phyloP scores from a whole-genome alignment of 2,888 invertebrate species.

The Acanthosepion lycidas region DNA sequence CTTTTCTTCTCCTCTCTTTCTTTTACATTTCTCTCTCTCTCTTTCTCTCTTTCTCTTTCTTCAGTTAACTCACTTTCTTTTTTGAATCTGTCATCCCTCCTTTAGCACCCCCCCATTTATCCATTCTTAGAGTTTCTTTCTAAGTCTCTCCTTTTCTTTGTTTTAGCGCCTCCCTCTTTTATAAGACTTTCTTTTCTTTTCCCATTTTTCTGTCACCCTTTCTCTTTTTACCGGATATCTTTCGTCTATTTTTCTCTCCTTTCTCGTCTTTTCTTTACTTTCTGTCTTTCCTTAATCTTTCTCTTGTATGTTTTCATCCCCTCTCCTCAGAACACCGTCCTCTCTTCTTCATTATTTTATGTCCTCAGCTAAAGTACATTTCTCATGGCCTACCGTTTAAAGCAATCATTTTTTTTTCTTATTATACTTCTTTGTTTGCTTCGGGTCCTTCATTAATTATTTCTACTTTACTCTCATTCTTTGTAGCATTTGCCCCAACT shows the following conservation, averaged over 20 bases:
- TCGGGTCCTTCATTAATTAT: not conserved
- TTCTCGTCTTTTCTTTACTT: too few relatives aligned
- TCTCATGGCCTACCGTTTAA: not conserved
- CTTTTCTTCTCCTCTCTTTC: not conserved
- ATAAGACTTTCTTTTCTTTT: too few relatives aligned
- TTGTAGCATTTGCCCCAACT: not conserved
- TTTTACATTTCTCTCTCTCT: not conserved
- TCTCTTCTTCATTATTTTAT: not conserved
- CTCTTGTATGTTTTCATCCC: too few relatives aligned
- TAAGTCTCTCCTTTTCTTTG: too few relatives aligned
- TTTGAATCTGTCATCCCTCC: not conserved
- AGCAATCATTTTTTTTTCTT: not conserved
- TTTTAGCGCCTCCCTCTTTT: too few relatives aligned
- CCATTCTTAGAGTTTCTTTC: too few relatives aligned
- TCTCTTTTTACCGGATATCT: too few relatives aligned
- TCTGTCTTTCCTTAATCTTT: too few relatives aligned
- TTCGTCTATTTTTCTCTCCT: too few relatives aligned
- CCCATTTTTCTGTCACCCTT: too few relatives aligned
- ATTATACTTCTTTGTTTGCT: not conserved
- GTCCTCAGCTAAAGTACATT: not conserved
- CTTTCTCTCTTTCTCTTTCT: not conserved
- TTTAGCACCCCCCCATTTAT: not conserved
- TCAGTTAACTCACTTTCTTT: not conserved
- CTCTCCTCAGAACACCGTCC: not conserved
- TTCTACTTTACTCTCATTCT: not conserved